These are phyloP conservation scores for Thalassoma bifasciatum DNA, from an alignment of 2,113 vertebrate genomes.

Conservation along the genomic window DNA sequence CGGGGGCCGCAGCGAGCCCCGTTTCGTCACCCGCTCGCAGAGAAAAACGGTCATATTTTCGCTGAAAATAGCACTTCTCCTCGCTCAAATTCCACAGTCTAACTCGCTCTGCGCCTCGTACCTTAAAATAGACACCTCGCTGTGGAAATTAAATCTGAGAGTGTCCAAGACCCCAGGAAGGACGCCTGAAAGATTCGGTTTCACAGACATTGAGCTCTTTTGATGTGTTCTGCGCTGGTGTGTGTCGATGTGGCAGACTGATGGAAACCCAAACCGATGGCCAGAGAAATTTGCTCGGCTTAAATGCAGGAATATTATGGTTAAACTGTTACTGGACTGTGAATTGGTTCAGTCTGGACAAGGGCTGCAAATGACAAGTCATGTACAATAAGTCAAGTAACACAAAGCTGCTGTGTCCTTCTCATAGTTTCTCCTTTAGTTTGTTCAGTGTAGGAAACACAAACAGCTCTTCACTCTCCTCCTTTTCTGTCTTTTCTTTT, in stretches of 20 bases:
- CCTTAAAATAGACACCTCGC: conserved; percentile 76
- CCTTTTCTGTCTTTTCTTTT: neutral
- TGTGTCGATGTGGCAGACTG: conserved; percentile 51
- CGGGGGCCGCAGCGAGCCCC: conserved; percentile 30
- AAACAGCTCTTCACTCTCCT: neutral
- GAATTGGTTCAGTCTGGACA: conserved; percentile 40
- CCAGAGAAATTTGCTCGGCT: conserved; percentile 35
- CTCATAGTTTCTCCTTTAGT: neutral
- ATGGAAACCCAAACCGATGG: conserved; percentile 45
- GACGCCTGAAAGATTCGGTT: conserved; percentile 65
- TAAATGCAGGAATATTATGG: conserved; percentile 24
- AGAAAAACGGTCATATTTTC: conserved; percentile 59
- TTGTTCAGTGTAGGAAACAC: neutral
- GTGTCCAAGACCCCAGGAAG: conserved; percentile 66
- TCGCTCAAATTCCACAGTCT: conserved; percentile 65
- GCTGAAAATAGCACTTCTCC: conserved; percentile 79
- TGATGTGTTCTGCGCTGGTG: conserved; percentile 49
- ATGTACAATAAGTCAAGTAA: conserved; percentile 30
- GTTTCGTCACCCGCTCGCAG: conserved; percentile 63
- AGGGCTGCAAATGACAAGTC: conserved; percentile 42
- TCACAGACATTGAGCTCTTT: conserved; percentile 59
- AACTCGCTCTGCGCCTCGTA: conserved; percentile 34
- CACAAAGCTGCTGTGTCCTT: conserved; percentile 9
- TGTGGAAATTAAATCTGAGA: conserved; percentile 65
- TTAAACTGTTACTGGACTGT: conserved; percentile 2